Conservation (phyloP, 30 jellyfish, hydroid and myxozoan species). For the Morbakka virulenta region DNA sequence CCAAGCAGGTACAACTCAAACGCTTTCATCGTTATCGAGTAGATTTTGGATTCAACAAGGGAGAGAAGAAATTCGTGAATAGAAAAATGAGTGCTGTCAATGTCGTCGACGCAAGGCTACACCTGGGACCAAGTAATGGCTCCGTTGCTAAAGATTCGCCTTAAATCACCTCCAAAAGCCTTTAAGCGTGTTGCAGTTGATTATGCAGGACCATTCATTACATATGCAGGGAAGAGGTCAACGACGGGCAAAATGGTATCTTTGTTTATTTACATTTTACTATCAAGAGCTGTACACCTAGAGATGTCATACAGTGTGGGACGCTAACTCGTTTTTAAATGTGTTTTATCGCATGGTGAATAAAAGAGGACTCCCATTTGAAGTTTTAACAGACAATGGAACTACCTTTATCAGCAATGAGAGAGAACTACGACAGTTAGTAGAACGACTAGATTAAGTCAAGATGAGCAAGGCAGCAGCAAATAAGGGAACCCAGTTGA, state of each 20-base stretch:
- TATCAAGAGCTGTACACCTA: slow-evolving; percentile 66
- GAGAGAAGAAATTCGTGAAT: slow-evolving; percentile 18
- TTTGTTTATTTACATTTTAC: slow-evolving; percentile 31
- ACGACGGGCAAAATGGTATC: slow-evolving; percentile 19
- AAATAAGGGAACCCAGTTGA: slow-evolving; percentile 48
- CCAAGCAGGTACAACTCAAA: not conserved
- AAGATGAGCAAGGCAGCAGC: slow-evolving; percentile 33
- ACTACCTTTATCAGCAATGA: slow-evolving; percentile 41
- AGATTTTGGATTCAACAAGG: not conserved
- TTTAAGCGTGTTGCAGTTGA: slow-evolving; percentile 49
- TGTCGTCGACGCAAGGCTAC: slow-evolving; percentile 39
- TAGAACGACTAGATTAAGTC: slow-evolving; percentile 8
- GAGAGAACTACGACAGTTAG: slow-evolving; percentile 37
- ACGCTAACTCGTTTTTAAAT: slow-evolving; percentile 46
- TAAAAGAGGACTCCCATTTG: slow-evolving; percentile 51
- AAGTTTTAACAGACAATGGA: slow-evolving; percentile 49
- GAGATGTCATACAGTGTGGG: slow-evolving; percentile 56
- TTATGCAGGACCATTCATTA: slow-evolving; percentile 55
- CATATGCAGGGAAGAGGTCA: slow-evolving; percentile 47
- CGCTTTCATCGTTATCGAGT: not conserved
- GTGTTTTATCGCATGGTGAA: slow-evolving; percentile 48
- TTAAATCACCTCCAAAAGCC: slow-evolving; percentile 30
- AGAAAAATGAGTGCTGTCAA: slow-evolving; percentile 14
- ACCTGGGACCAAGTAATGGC: slow-evolving; percentile 47
- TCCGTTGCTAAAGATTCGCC: slow-evolving; percentile 26